Percentiles rank a stretch among this genome's conserved stretches.
Conservation (phyloP, 2,797 vertebrate genomes). For the Mormyrops attenuatus region DNA sequence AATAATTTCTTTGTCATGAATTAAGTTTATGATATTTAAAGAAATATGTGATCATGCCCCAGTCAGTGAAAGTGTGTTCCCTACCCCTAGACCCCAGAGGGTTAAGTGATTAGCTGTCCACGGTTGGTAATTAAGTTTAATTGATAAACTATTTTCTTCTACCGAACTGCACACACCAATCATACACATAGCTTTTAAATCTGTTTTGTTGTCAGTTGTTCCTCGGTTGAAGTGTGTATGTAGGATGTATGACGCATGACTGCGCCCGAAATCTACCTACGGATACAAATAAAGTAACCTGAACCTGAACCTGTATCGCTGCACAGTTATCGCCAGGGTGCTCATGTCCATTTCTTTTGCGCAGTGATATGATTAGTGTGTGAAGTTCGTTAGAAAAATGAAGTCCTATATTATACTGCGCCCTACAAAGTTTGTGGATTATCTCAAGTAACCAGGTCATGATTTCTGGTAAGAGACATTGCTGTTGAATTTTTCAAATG, state of each 20-base stretch:
- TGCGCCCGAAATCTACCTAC: too few species aligned
- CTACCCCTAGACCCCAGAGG: too few species aligned
- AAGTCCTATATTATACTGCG: not conserved
- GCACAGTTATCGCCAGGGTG: not conserved
- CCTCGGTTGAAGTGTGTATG: too few species aligned
- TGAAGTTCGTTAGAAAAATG: not conserved
- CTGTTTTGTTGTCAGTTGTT: too few species aligned
- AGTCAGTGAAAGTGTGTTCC: too few species aligned
- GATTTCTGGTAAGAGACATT: not conserved
- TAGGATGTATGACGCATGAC: too few species aligned
- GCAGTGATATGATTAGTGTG: not conserved
- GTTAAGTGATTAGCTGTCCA: not conserved
- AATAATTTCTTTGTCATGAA: too few species aligned
- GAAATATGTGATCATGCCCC: too few species aligned
- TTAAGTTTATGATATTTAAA: too few species aligned
- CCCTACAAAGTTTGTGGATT: not conserved
- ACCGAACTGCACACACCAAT: not conserved
- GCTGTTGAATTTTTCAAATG: not conserved
- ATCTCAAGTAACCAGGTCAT: not conserved
- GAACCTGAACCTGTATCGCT: not conserved
- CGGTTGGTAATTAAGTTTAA: not conserved
- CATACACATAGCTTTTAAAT: not conserved
- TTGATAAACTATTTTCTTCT: not conserved
- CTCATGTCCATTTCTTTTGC: not conserved
- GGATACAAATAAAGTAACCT: too few species aligned